These are phyloP conservation scores for Macrostomum lignano DNA, from an alignment of 1,140 invertebrate genomes.

Conservation along the genomic window DNA sequence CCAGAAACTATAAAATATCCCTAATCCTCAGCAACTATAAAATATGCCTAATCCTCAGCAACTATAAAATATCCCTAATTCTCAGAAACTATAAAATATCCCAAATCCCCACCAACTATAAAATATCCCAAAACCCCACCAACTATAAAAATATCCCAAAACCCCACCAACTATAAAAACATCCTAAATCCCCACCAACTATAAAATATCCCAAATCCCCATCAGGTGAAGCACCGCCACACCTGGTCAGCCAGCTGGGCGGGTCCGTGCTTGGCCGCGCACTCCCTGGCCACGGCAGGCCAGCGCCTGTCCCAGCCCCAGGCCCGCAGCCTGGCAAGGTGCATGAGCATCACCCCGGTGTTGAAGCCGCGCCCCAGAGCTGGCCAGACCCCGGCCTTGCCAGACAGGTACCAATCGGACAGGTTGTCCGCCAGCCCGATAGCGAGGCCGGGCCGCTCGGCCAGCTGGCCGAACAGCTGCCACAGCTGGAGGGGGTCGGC, in stretches of 20 bases:
- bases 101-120: no score
- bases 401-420: conserved; percentile 62
- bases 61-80: no score
- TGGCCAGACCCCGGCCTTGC: conserved; percentile 45
- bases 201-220: no score
- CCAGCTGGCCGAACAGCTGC: conserved; percentile 45
- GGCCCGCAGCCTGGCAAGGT: conserved; percentile 40
- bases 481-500: conserved; percentile 54
- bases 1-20: no score
- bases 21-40: no score
- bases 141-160: no score
- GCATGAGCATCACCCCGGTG: conserved; percentile 58
- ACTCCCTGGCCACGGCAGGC: background rate
- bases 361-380: conserved; percentile 39
- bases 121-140: no score
- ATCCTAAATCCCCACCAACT: no score
- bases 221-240: no score
- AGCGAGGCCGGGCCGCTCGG: conserved; percentile 33
- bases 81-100: no score
- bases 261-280: background rate
- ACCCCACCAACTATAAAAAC: no score
- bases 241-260: conserved; percentile 1
- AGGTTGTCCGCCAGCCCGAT: conserved; percentile 68
- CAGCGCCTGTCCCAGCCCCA: conserved; percentile 36
- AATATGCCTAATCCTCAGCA: no score